These are phyloP conservation scores for Hirudo medicinalis DNA, from an alignment of 1,140 invertebrate species.

Conservation along the genomic window DNA sequence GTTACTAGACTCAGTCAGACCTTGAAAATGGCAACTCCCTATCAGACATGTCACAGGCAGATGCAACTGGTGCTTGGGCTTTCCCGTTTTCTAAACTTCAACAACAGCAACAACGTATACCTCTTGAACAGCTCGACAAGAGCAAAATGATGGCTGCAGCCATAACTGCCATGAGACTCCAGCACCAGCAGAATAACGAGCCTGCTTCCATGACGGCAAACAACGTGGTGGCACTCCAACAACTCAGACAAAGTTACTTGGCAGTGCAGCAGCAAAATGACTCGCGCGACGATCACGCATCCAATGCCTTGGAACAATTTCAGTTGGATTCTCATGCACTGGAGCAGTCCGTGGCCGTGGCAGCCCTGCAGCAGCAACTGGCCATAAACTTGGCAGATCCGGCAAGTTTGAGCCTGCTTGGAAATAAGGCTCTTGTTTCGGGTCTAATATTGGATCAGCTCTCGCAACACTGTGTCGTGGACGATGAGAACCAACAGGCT, in stretches of 20 bases:
- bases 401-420: not conserved
- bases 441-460: constrained; percentile 8
- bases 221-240: constrained; percentile 4
- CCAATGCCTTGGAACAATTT: not conserved
- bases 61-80: not conserved
- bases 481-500: not conserved
- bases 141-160: not conserved
- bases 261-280: constrained; percentile 2
- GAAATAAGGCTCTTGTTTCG: not conserved
- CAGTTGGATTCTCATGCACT: not conserved
- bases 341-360: constrained; percentile 3
- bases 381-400: constrained; percentile 6
- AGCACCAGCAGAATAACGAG: not conserved
- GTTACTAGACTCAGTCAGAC: not conserved
- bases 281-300: not conserved
- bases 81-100: constrained; percentile 1
- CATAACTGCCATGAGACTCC: not conserved
- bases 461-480: constrained; percentile 1
- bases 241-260: constrained; percentile 1
- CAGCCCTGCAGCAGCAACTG: not conserved
- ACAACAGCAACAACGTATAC: constrained; percentile 5
- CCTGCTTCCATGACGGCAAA: not conserved
- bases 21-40: constrained; percentile 1
- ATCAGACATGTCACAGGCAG: not conserved
- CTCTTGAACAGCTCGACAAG: not conserved